phyloP scores from a whole-genome alignment of 2,113 vertebrate genomes.

The Takifugu flavidus region DNA sequence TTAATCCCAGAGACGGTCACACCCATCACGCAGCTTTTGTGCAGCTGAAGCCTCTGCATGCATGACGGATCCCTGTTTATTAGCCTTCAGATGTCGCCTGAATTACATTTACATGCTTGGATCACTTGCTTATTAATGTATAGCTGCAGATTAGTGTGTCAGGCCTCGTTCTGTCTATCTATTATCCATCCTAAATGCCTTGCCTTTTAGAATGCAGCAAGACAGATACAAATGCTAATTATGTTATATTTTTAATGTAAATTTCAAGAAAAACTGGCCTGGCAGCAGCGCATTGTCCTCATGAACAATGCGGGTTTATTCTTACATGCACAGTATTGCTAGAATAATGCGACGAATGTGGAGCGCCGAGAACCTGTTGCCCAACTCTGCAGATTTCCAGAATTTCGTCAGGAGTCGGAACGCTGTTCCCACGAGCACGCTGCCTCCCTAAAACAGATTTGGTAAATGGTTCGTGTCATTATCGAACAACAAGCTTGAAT shows the following conservation, averaged over 20 bases:
- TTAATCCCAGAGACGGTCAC: constrained; percentile 64
- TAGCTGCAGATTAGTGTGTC: background rate
- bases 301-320: constrained; percentile 1
- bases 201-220: background rate
- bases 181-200: background rate
- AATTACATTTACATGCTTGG: constrained; percentile 1
- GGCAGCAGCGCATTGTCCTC: background rate
- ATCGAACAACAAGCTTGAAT: no score
- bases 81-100: constrained; percentile 1
- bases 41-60: constrained; percentile 42
- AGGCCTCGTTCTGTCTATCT: background rate
- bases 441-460: no score
- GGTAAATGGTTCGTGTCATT: no score
- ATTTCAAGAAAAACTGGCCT: constrained; percentile 30
- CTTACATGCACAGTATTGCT: background rate
- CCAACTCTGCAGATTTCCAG: background rate
- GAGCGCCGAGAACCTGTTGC: background rate
- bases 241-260: background rate
- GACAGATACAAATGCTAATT: constrained; percentile 12
- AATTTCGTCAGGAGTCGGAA: no score
- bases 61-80: constrained; percentile 47
- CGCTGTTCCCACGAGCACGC: no score
- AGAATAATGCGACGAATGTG: background rate
- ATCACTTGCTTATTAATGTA: background rate
- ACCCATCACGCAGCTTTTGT: constrained; percentile 56